phyloP scores from a whole-genome alignment of 2,888 invertebrate species.

The Catocala sponsa region DNA sequence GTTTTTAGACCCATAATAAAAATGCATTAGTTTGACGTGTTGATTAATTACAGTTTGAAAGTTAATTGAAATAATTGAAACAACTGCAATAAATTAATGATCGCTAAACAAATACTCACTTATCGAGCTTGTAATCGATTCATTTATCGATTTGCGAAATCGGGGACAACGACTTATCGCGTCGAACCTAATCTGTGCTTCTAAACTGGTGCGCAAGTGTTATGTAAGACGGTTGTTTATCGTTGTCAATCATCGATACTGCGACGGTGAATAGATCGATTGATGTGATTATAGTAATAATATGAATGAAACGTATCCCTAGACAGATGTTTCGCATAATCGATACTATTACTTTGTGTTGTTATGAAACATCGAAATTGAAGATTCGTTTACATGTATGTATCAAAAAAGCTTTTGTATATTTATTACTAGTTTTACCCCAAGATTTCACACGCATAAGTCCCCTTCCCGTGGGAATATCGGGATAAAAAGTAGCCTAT shows the following conservation, averaged over 20 bases:
- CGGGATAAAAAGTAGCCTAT: no score
- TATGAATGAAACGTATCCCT: slow-evolving; percentile 63
- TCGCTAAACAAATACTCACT: slow-evolving; percentile 37
- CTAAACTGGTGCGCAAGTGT: slow-evolving; percentile 56
- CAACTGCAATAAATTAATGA: slow-evolving; percentile 31
- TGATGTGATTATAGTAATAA: slow-evolving; percentile 35
- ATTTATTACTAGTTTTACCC: no score
- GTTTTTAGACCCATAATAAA: no score
- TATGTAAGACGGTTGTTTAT: slow-evolving; percentile 58
- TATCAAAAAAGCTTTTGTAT: no score
- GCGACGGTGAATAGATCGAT: slow-evolving; percentile 44
- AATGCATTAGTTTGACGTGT: no score
- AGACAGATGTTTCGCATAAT: slow-evolving; percentile 13
- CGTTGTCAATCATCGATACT: slow-evolving; percentile 54
- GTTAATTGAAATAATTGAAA: slow-evolving; percentile 32
- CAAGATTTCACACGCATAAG: no score
- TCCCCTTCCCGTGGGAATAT: no score
- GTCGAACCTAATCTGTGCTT: slow-evolving; percentile 43
- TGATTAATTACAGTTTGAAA: no score
- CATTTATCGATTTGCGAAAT: slow-evolving; percentile 58
- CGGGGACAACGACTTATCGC: slow-evolving; percentile 51
- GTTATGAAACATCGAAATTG: no score
- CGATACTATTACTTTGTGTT: no score
- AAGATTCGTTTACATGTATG: no score
- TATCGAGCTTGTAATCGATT: slow-evolving; percentile 56